Conservation (phyloP, 2,888 invertebrate species). For the Aphrophora alni region DNA sequence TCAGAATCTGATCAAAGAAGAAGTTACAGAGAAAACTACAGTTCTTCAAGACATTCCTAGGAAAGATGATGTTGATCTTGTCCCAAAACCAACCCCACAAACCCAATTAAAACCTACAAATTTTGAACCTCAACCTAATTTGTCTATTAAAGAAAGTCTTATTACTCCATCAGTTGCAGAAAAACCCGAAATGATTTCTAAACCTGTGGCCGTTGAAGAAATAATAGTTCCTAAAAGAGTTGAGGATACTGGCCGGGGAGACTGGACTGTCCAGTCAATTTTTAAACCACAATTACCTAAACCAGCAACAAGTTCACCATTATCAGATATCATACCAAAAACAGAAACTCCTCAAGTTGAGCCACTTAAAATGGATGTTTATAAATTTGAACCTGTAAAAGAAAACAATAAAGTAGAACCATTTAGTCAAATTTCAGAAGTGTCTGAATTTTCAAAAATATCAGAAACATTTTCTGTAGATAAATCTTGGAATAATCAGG, state of each 20-base stretch:
- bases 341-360: background rate
- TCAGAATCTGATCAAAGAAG: background rate
- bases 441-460: background rate
- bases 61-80: constrained; percentile 24
- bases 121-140: background rate
- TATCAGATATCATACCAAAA: background rate
- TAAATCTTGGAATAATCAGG: constrained; percentile 65
- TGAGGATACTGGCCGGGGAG: constrained; percentile 16
- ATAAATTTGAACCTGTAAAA: background rate
- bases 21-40: constrained; percentile 22
- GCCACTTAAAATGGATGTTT: background rate
- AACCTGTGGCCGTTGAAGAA: constrained; percentile 43
- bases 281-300: background rate
- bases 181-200: constrained; percentile 23
- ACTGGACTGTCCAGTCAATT: constrained; percentile 10
- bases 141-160: background rate
- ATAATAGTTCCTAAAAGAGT: constrained; percentile 34
- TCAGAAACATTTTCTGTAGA: constrained; percentile 71
- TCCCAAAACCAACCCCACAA: constrained; percentile 42
- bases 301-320: background rate
- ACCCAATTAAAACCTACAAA: constrained; percentile 24
- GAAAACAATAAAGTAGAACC: background rate
- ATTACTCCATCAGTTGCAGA: constrained; percentile 10
- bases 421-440: background rate
- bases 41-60: constrained; percentile 3